phyloP scores from a whole-genome alignment of 1,140 invertebrate genomes.

The Anoplophora glabripennis region DNA sequence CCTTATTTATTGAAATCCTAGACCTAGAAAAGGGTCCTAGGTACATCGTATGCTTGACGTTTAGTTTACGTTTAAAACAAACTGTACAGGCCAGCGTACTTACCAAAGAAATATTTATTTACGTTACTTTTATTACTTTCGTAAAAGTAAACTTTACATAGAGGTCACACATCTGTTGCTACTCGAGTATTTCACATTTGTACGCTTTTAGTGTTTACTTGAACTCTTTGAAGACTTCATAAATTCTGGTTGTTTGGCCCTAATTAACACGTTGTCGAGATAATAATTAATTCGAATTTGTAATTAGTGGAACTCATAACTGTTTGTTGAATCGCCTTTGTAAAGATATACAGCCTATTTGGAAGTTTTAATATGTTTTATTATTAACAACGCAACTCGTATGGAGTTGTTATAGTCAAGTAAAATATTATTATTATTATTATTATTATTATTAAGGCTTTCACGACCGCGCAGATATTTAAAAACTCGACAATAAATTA shows the following conservation, averaged over 20 bases:
- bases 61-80: background rate
- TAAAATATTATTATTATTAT: too few species aligned
- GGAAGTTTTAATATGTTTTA: background rate
- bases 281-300: background rate
- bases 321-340: background rate
- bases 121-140: conserved; percentile 7
- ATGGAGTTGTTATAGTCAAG: background rate
- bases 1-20: too few species aligned
- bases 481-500: too few species aligned
- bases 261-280: background rate
- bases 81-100: background rate
- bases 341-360: background rate
- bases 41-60: too few species aligned
- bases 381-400: background rate
- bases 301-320: background rate
- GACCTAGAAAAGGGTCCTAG: too few species aligned
- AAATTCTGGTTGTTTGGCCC: background rate
- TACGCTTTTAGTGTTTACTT: conserved; percentile 2
- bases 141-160: conserved; percentile 5
- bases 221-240: conserved; percentile 2
- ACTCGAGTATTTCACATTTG: conserved; percentile 4
- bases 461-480: too few species aligned
- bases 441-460: too few species aligned
- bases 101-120: conserved; percentile 6
- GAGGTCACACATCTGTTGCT: conserved; percentile 6